Percentiles rank a stretch among this genome's conserved stretches.
phyloP scores from a whole-genome alignment of 37 sponge, comb jelly and placozoan species.

The Halichondria panicea region DNA sequence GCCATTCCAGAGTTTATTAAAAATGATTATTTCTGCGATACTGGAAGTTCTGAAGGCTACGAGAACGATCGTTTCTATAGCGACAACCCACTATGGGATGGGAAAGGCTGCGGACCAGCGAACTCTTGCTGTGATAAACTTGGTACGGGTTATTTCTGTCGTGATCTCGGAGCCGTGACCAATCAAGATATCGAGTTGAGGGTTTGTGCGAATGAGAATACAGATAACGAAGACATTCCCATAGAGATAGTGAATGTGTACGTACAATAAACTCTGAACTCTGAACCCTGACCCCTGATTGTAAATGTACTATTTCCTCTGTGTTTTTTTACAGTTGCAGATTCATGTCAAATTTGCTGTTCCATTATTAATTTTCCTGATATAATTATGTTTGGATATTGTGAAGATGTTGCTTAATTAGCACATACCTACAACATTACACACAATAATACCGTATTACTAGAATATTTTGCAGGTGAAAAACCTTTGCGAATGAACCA shows the following conservation, averaged over 20 bases:
- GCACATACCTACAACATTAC: no score
- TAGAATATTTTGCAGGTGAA: no score
- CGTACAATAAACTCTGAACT: slow-evolving; percentile 30
- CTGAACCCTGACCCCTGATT: not conserved
- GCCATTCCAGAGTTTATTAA: slow-evolving; percentile 24
- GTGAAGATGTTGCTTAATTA: no score
- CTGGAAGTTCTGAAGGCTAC: not conserved
- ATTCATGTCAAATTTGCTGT: no score
- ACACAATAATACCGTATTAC: no score
- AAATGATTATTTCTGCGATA: slow-evolving; percentile 52
- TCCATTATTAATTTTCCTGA: no score
- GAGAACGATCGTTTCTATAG: not conserved
- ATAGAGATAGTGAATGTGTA: slow-evolving; percentile 38
- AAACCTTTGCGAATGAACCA: no score
- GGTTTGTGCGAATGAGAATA: slow-evolving; percentile 53
- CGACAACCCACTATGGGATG: slow-evolving; percentile 44
- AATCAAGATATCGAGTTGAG: slow-evolving; percentile 38
- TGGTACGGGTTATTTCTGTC: slow-evolving; percentile 29
- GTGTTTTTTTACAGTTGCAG: no score
- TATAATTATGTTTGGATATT: no score
- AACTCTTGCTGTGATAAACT: slow-evolving; percentile 35
- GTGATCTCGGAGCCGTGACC: not conserved
- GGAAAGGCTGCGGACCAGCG: slow-evolving; percentile 34
- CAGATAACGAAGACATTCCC: slow-evolving; percentile 45
- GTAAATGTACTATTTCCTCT: not conserved